Evolutionary conservation across 1,140 invertebrate species (phyloP), one percentile per base, ranked within the genome.

Genomic region (Drosophila bocki): DNA sequence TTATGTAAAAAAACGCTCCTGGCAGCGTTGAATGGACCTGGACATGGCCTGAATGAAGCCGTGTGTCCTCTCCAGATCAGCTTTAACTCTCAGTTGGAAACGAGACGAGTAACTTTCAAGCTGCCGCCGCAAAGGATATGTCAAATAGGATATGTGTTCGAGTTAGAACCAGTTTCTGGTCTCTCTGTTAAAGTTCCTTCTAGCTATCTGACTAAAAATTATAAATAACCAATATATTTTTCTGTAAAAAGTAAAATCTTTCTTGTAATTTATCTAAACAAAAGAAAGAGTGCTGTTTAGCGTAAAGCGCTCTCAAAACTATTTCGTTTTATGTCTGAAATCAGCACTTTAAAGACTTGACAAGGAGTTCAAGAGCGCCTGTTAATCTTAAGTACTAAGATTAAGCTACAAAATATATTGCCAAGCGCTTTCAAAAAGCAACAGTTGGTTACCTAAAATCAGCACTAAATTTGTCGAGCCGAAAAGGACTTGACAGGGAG

Each of bases 31-130:
- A 65, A 64, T 65, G 56, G 19, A 33, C 19, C 15, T n/a, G 17
- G n/a, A 8, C 22, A 56, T n/a, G n/a, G 50, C 22, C 32, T 57
- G 17, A 65, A 65, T 65, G 62, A 9, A 56, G 33, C 19, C 53
- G 2, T 7, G 5, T 17, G 33, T 37, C 51, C 51, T 54, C 53
- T 56, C 53, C 53, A 56, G 53, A 56, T 56, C 53, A 56, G 53
- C 53, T 56, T 56, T 56, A 56, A 56, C 53, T 54, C 13, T 32
- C 29, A 22, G 15, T 22, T 7, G 33, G 13, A 19, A 15, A 9
- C 1, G 32, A 17, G 12, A 17, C 26, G 50, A 19, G 29, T 19
- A 4, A 35, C 33, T 54, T 54, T 54, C 33, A 54, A 37, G 51
- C 8, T 54, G 51, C 51, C 51, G 51, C 51, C 48, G 15, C 19